A percentile compares a stretch with the other conserved stretches of the same genome.
Conservation (phyloP, 2,888 invertebrate species). For the Euzetes globulus region DNA sequence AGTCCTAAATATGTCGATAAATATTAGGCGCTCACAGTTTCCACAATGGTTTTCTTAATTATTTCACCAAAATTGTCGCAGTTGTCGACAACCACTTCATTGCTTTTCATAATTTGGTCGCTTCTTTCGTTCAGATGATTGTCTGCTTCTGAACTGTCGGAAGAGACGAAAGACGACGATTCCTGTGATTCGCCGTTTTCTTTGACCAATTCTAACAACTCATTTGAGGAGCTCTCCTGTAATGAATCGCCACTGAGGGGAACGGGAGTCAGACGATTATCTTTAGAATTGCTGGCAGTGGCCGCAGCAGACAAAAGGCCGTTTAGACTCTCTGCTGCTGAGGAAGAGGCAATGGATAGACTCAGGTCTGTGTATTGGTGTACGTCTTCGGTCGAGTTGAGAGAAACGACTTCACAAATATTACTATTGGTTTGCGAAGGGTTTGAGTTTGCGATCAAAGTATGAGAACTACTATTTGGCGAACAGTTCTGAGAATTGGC, state of each 20-base stretch:
- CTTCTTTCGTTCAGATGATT: background rate
- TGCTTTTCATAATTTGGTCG: slow-evolving; percentile 46
- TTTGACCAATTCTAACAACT: background rate
- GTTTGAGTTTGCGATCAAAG: slow-evolving; percentile 6
- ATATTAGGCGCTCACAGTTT: slow-evolving; percentile 71
- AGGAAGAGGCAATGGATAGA: slow-evolving; percentile 38
- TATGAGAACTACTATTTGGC: slow-evolving; percentile 5
- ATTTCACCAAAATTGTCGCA: slow-evolving; percentile 82
- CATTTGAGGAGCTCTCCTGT: background rate
- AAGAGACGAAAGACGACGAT: slow-evolving; percentile 20
- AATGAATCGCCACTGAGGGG: slow-evolving; percentile 19
- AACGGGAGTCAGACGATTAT: slow-evolving; percentile 32
- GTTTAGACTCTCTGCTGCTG: slow-evolving; percentile 25
- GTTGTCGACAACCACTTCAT: slow-evolving; percentile 56
- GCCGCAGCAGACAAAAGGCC: slow-evolving; percentile 36
- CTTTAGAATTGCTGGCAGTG: slow-evolving; percentile 29
- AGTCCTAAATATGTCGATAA: background rate
- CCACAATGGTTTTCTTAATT: slow-evolving; percentile 84
- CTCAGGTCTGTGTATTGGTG: slow-evolving; percentile 45
- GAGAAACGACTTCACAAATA: slow-evolving; percentile 22
- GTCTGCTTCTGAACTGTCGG: slow-evolving; percentile 10
- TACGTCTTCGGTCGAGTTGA: slow-evolving; percentile 38
- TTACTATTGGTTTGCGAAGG: background rate
- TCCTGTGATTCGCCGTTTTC: slow-evolving; percentile 17
- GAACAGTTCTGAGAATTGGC: slow-evolving; percentile 10